These are phyloP conservation scores for Macropodus opercularis DNA, from an alignment of 2,797 vertebrate species.

Conservation along the genomic window DNA sequence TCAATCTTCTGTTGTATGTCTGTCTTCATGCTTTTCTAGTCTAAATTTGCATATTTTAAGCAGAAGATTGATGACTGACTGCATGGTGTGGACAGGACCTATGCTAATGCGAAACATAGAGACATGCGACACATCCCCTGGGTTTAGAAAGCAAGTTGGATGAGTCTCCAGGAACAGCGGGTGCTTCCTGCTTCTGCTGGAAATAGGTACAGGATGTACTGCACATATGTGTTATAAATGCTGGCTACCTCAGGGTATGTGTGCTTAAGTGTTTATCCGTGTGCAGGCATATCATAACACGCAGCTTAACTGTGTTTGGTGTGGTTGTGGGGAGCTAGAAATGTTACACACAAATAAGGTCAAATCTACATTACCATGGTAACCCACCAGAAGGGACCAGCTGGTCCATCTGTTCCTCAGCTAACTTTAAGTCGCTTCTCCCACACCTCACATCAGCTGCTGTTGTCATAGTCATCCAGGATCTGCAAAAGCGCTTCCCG, in stretches of 20 bases:
- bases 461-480: conserved; percentile 53
- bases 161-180: conserved; percentile 25
- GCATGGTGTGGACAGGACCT: conserved; percentile 59
- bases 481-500: conserved; percentile 16
- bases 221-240: not conserved
- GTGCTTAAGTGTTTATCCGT: conserved; percentile 1
- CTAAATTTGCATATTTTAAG: conserved; percentile 60
- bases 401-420: conserved; percentile 74
- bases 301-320: conserved; percentile 4
- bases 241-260: not conserved
- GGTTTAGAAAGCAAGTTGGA: conserved; percentile 49
- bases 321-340: conserved; percentile 21
- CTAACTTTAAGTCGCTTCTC: conserved; percentile 73
- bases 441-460: conserved; percentile 73
- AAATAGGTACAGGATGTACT: conserved; percentile 23
- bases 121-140: conserved; percentile 53
- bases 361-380: conserved; percentile 83
- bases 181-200: conserved; percentile 5
- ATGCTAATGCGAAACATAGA: conserved; percentile 68
- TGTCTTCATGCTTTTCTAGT: not conserved
- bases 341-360: conserved; percentile 79
- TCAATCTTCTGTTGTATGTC: not conserved
- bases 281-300: not conserved
- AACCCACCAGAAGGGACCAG: conserved; percentile 76
- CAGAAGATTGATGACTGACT: conserved; percentile 68